Base-by-base conservation (phyloP, 2,888 invertebrate species). In the Leistus spinibarbis region DNA sequence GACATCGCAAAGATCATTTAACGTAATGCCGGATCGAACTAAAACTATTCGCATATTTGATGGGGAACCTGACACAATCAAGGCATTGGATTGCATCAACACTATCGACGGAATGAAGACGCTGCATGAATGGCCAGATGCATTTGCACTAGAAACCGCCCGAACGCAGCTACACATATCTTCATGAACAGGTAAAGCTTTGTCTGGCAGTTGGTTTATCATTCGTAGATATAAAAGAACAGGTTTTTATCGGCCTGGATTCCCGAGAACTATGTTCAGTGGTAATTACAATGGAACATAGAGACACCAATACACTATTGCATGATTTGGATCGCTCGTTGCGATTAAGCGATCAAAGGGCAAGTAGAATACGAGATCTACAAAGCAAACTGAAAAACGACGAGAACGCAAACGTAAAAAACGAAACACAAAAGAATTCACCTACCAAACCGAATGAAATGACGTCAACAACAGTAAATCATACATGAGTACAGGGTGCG, bases 81-180 rank as follows among this genome's bases (percentile, higher is more conserved):
- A 60, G 68, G 62, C 62, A 20, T 62, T 68, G 9, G 57, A 65
- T 16, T 60, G 57, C 54, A 72, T 70, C 1, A 62, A 16, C 17
- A 60, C 23, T 53, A 69, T 76, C 54, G 68, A 66, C 40, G 68
- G 76, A 23, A 77, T 75, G 76, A 20, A 56, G 16, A 53, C 65
- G 57, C 57, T 77, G 23, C 72, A 77, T 40, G 62, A 53, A 54
- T 77, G 69, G 77, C 77, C 63, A 20, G 76, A 74, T 17, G 67
- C 56, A 3, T 73, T 63, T 22, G 67, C 76, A 54, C 54, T 73
- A 20, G 68, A 77, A 56, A 71, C 76, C 16, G 77, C 77, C 22
- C 22, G 73, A 16, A 66, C 67, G 54, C 57, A 68, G 20, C 40
- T 74, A 40, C 27, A 10, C 13, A 10, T 13, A 65, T 13, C 64